These are phyloP conservation scores for Hirundo rustica DNA, from an alignment of 2,797 vertebrate species.

Conservation along the genomic window DNA sequence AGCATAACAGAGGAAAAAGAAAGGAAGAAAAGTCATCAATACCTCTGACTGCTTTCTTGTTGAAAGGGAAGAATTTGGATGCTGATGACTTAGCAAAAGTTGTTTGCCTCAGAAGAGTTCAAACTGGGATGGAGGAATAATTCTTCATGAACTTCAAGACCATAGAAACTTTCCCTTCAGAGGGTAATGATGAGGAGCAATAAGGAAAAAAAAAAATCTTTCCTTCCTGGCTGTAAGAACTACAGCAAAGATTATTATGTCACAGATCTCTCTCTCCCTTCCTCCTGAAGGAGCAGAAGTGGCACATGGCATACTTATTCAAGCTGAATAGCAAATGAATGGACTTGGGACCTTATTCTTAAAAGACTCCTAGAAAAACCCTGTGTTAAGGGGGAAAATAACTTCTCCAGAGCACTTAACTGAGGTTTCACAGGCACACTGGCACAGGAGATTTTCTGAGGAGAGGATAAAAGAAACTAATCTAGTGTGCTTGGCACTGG, in stretches of 20 bases:
- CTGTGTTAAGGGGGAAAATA: background rate
- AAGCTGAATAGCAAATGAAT: constrained; percentile 26
- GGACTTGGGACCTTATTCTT: background rate
- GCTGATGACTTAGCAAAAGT: background rate
- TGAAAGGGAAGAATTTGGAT: background rate
- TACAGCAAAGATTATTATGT: background rate
- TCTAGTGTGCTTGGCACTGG: background rate
- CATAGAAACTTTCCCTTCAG: background rate
- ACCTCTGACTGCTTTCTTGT: background rate
- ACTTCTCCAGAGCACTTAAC: background rate
- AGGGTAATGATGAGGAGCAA: background rate
- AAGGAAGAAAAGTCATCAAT: background rate
- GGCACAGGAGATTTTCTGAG: background rate
- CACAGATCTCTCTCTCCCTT: background rate
- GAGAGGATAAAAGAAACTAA: background rate
- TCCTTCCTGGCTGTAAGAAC: background rate
- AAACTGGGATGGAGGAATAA: background rate
- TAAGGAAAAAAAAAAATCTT: background rate
- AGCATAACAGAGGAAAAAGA: background rate
- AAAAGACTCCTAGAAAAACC: background rate
- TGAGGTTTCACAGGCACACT: background rate
- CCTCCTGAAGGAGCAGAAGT: background rate
- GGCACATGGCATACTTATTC: background rate
- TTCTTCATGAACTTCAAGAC: background rate
- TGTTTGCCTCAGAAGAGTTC: background rate